Evolutionary conservation across 2,888 invertebrate species (phyloP), one percentile per base, ranked within the genome.

Genomic region (Agrochola circellaris): DNA sequence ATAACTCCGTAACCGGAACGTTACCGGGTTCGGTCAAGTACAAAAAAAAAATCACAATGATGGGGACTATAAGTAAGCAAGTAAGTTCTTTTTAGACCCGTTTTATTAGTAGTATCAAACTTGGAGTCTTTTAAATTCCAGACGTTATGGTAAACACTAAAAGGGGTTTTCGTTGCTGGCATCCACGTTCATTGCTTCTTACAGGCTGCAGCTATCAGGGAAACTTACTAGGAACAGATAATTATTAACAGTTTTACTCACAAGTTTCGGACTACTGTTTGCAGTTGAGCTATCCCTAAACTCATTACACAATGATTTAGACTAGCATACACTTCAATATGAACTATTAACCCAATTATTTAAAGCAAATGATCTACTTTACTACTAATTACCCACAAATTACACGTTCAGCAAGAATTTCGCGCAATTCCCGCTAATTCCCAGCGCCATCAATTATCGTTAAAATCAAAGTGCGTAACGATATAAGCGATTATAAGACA

Each of bases 381-480:
- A 34, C 42, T 17, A 56, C 56, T n/a, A 73, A 42, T 42, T 30
- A 26, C 34, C 61, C 51, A 30, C 61, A 65, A 60, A 75, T 69
- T 70, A n/a, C 65, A 64, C 20, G 51, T 60, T 60, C 45, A 66
- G 65, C 76, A 66, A 58, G 66, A 73, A 75, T 60, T 73, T 70
- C 45, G 13, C 30, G 51, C 60, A 64, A 62, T 45, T 71, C 64
- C 72, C 60, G 34, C 68, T 82, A 81, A 87, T 77, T 79, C 54
- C 34, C 54, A 7, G 8, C 56, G 75, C 78, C 84, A 88, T 89
- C 86, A 88, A 88, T 88, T 87, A 87, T 75, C 75, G 67, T 77
- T 81, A 80, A 75, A 89, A 89, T 86, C 89, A 88, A 83, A 87
- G 86, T 76, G 86, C 75, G 81, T 88, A 82, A 87, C 75, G 87